Conservation (phyloP, 2,113 vertebrate species). For the Theristicus caerulescens region DNA sequence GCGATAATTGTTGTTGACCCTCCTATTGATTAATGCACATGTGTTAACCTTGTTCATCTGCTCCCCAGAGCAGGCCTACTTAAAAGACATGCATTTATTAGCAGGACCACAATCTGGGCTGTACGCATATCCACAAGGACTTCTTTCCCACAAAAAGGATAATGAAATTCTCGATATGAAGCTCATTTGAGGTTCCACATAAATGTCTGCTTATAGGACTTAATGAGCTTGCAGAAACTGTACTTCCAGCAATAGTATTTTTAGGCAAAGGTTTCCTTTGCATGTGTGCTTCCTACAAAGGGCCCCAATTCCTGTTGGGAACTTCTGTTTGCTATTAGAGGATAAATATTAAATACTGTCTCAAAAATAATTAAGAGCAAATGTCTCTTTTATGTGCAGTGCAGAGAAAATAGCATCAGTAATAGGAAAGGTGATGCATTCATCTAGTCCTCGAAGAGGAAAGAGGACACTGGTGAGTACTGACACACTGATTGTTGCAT, state of each 20-base stretch:
- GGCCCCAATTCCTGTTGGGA: neutral
- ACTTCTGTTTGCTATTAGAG: slow-evolving; percentile 4
- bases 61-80: neutral
- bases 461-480: neutral
- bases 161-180: neutral
- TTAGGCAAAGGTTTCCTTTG: neutral
- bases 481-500: slow-evolving; percentile 18
- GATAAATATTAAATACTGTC: neutral
- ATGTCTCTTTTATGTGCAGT: neutral
- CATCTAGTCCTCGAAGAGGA: neutral
- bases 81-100: neutral
- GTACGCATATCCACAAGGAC: neutral
- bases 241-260: neutral
- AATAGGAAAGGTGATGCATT: neutral
- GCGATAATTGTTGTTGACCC: neutral
- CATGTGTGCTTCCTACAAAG: neutral
- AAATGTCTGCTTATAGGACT: neutral
- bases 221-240: neutral
- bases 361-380: slow-evolving; percentile 12
- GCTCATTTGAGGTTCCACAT: neutral
- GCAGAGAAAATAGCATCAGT: neutral
- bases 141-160: neutral
- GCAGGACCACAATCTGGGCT: neutral
- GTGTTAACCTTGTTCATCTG: neutral
- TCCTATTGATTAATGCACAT: neutral